Evolutionary conservation across 2,113 vertebrate genomes (phyloP).

Genomic region (human): GRCh38 chr9:13607501-13608000

Average conservation of each 20-base stretch:
- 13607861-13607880: background rate
- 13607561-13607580: conserved; percentile 50
- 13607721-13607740: background rate
- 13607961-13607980: conserved; percentile 46
- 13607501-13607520: conserved; percentile 78
- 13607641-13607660: conserved; percentile 67
- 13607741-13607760: background rate
- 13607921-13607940: background rate
- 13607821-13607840: background rate
- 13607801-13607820: background rate
- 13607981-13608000: conserved; percentile 70
- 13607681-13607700: conserved; percentile 54
- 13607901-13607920: background rate
- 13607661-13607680: conserved; percentile 69
- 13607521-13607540: conserved; percentile 68
- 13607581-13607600: conserved; percentile 59
- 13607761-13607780: conserved; percentile 19
- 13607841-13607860: background rate
- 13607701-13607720: background rate
- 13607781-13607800: background rate
- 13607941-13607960: conserved; percentile 38
- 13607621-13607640: conserved; percentile 66
- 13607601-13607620: conserved; percentile 57
- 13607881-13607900: conserved; percentile 26
- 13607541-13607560: conserved; percentile 68